Evolutionary conservation across 1,140 invertebrate species (phyloP), one percentile per base, ranked within the genome.

Genomic region (Varroa destructor): DNA sequence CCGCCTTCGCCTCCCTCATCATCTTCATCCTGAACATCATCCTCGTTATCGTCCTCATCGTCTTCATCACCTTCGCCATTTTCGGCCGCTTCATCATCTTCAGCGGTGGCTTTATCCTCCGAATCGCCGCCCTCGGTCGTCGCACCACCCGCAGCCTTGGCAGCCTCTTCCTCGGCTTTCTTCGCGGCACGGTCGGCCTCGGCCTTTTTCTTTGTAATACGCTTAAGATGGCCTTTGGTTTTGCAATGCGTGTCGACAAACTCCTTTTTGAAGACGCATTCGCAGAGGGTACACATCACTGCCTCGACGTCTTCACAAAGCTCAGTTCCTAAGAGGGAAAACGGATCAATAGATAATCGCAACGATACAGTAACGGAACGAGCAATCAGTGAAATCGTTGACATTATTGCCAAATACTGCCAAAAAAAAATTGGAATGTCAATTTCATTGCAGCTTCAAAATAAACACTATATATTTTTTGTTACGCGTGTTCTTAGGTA

Each of bases 171-270:
- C 36, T 67, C 61, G 36, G 61, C 61, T 37, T 67, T 67, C 61
- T 67, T 67, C 12, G 61, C 61, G 12, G 61, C 61, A 40, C 61
- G 61, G 14, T 67, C 61, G 12, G 61, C 61, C 8, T 67, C 61
- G 61, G 61, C 61, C 37, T 67, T 67, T 37, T 67, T 67, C 37
- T 67, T 67, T 5, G 61, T 67, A 8, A 67, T 67, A 43, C 61
- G 40, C 61, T 67, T 67, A 12, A 67, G 61, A 67, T 67, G 61
- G n/a, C 61, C 61, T 37, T 67, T 67, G 61, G 61, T 67, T 37
- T 67, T 67, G 61, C 61, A 67, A 37, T 67, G 61, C 12, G 37
- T 36, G 12, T 67, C 61, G 40, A 67, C 61, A 8, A 67, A 67
- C 37, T 67, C 61, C 36, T 67, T 67, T 37, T 67, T 67, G 61